phyloP scores from a whole-genome alignment of 2,888 invertebrate species.

The Tiliacea aurago region DNA sequence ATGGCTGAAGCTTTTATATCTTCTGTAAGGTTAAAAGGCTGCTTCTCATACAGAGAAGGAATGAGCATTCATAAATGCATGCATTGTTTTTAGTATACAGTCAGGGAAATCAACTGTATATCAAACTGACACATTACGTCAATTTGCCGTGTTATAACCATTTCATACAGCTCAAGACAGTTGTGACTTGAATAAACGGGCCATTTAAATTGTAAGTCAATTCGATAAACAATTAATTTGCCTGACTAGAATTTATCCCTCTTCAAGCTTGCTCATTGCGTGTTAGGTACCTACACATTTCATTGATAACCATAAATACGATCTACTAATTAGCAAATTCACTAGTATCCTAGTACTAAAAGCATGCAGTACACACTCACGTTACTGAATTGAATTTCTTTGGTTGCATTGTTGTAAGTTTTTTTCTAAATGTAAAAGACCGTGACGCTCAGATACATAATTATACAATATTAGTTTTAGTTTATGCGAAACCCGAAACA shows the following conservation, averaged over 20 bases:
- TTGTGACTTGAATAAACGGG: not conserved
- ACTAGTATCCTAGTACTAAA: not conserved
- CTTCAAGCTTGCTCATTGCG: not conserved
- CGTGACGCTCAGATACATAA: no score
- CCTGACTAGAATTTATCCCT: not conserved
- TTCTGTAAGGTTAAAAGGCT: not conserved
- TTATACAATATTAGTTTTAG: no score
- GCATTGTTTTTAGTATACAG: not conserved
- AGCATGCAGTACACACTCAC: not conserved
- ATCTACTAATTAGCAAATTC: not conserved
- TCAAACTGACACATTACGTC: not conserved
- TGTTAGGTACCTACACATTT: not conserved
- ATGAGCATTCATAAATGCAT: not conserved
- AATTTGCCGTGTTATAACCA: not conserved
- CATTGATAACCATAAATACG: not conserved
- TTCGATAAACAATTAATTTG: not conserved
- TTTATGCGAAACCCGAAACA: no score
- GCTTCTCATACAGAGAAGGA: not conserved
- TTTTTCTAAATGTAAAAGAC: no score
- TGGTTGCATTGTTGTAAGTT: not conserved
- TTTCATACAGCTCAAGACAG: no score
- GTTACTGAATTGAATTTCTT: not conserved
- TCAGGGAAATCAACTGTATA: not conserved
- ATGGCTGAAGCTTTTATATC: not conserved
- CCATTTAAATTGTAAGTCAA: not conserved